Conservation (phyloP, 2,888 invertebrate species). For the Xylota sylvarum region DNA sequence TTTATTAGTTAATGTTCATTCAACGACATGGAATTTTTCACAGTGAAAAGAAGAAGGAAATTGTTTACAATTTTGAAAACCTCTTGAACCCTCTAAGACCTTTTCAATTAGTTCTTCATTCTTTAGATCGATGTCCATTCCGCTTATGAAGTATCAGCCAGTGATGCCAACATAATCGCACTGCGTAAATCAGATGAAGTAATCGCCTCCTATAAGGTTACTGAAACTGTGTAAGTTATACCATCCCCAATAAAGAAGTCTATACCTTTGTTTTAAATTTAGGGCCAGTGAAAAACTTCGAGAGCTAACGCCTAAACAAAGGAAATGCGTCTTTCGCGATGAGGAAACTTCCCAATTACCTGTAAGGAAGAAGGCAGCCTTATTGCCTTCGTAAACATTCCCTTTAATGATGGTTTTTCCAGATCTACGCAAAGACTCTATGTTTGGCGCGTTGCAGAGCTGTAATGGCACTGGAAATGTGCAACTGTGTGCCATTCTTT, state of each 20-base stretch:
- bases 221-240: conserved; percentile 83
- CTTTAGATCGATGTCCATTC: conserved; percentile 83
- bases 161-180: conserved; percentile 80
- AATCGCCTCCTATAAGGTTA: conserved; percentile 82
- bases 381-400: background rate
- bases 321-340: conserved; percentile 86
- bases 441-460: conserved; percentile 85
- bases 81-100: too few relatives aligned
- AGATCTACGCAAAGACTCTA: conserved; percentile 83
- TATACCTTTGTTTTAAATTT: conserved; percentile 4
- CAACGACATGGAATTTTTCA: too few relatives aligned
- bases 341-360: conserved; percentile 85
- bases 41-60: too few relatives aligned
- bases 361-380: conserved; percentile 77
- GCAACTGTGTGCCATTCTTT: conserved; percentile 87
- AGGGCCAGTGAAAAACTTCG: conserved; percentile 83
- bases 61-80: too few relatives aligned
- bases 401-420: background rate
- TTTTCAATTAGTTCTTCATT: background rate
- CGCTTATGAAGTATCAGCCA: conserved; percentile 82
- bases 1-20: too few relatives aligned
- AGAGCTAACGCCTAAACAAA: conserved; percentile 84
- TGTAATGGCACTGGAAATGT: conserved; percentile 85
- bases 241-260: too few relatives aligned
- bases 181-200: conserved; percentile 83